Conservation (phyloP, 2,113 vertebrate genomes). For the Lepidothrix coronata region DNA sequence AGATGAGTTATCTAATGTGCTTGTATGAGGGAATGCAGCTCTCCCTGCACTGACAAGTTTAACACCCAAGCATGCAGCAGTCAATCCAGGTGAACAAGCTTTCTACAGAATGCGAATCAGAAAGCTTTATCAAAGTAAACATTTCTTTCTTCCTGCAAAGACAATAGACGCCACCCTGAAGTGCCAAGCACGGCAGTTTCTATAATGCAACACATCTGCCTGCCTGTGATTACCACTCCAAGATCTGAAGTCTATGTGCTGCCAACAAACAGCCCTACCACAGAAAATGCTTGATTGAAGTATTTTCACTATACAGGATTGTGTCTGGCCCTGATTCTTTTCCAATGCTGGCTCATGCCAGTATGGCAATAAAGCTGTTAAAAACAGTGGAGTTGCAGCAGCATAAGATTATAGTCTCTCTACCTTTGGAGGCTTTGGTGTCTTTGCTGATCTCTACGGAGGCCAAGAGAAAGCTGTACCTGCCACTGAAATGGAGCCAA, state of each 20-base stretch:
- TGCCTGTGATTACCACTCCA: not conserved
- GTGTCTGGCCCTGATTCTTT: not conserved
- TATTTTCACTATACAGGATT: not conserved
- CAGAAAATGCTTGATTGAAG: not conserved
- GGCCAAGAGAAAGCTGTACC: accelerated
- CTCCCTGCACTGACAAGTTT: not conserved
- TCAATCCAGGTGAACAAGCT: not conserved
- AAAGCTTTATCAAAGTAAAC: not conserved
- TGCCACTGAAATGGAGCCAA: not conserved
- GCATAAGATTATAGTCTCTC: not conserved
- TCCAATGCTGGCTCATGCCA: not conserved
- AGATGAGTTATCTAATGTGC: not conserved
- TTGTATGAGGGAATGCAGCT: not conserved
- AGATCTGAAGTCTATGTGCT: not conserved
- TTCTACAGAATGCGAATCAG: not conserved
- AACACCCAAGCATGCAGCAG: not conserved
- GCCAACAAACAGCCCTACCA: not conserved
- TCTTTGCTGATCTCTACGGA: not conserved
- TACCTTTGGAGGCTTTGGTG: not conserved
- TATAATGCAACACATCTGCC: not conserved
- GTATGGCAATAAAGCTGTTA: not conserved
- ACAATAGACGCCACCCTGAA: not conserved
- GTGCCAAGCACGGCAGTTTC: not conserved
- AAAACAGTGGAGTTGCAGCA: not conserved
- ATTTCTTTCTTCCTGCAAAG: not conserved